These are phyloP conservation scores for Dynastes hyllus DNA, from an alignment of 2,888 invertebrate genomes.

Conservation along the genomic window DNA sequence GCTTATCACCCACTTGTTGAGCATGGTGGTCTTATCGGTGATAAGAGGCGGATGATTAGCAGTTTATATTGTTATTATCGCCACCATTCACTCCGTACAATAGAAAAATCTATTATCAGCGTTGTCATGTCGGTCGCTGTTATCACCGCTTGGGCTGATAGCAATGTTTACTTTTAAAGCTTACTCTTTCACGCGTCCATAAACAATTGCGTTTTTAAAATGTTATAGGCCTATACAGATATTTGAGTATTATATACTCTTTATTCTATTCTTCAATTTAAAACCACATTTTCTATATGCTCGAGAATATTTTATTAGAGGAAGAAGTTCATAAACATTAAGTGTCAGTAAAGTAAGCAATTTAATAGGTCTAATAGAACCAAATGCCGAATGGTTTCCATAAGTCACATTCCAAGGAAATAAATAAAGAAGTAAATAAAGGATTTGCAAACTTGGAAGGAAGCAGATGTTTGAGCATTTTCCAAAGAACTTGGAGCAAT, in stretches of 20 bases:
- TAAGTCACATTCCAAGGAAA: too few species aligned
- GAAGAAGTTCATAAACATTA: too few species aligned
- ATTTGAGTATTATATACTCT: background rate
- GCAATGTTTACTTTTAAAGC: conserved; percentile 47
- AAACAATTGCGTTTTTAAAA: conserved; percentile 12
- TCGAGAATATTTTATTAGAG: too few species aligned
- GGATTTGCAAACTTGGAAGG: too few species aligned
- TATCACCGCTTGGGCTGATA: conserved; percentile 30
- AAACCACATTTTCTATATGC: too few species aligned
- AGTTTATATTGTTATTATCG: conserved; percentile 65
- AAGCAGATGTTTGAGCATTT: too few species aligned
- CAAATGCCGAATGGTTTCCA: too few species aligned
- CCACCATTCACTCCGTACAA: conserved; percentile 65
- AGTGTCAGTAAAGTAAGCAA: too few species aligned
- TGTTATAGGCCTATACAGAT: background rate
- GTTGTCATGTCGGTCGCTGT: conserved; percentile 62
- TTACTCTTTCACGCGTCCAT: background rate
- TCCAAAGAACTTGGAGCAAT: too few species aligned
- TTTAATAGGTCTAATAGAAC: too few species aligned
- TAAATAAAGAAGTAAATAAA: too few species aligned
- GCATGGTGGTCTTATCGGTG: conserved; percentile 66
- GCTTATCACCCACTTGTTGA: conserved; percentile 59
- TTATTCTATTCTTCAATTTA: background rate
- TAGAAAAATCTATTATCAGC: conserved; percentile 65
- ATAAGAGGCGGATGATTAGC: conserved; percentile 64